phyloP scores from a whole-genome alignment of 2,888 invertebrate genomes.

The Pandemis corylana region DNA sequence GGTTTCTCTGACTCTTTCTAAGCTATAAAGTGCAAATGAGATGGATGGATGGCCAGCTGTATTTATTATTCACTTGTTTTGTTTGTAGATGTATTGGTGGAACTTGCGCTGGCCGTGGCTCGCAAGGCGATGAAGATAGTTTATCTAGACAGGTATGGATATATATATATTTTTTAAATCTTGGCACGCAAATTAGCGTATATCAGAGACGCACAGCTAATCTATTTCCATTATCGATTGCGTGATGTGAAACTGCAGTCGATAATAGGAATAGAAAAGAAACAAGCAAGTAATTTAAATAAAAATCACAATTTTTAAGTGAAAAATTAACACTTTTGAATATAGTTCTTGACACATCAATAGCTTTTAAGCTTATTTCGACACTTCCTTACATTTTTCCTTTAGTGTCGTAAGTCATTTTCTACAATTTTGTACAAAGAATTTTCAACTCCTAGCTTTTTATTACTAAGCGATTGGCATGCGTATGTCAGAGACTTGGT shows the following conservation, averaged over 20 bases:
- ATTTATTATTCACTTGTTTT: neutral
- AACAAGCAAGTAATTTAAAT: slow-evolving; percentile 8
- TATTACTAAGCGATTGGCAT: slow-evolving; percentile 35
- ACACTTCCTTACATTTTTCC: slow-evolving; percentile 13
- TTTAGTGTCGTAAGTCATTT: slow-evolving; percentile 22
- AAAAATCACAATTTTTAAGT: slow-evolving; percentile 13
- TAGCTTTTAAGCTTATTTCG: slow-evolving; percentile 27
- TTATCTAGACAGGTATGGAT: slow-evolving; percentile 80
- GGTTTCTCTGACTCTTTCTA: no score
- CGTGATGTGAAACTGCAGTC: slow-evolving; percentile 11
- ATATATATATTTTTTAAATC: slow-evolving; percentile 8
- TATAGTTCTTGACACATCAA: slow-evolving; percentile 30
- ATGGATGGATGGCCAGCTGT: neutral
- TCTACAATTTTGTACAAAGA: slow-evolving; percentile 19
- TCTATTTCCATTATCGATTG: slow-evolving; percentile 34
- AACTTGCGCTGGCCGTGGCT: slow-evolving; percentile 81
- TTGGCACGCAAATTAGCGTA: slow-evolving; percentile 34
- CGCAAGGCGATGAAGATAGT: slow-evolving; percentile 86
- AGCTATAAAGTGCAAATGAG: no score
- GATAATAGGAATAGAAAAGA: slow-evolving; percentile 30
- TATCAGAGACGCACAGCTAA: slow-evolving; percentile 21
- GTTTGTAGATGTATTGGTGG: slow-evolving; percentile 86
- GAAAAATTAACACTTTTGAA: slow-evolving; percentile 21
- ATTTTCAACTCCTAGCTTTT: slow-evolving; percentile 29
- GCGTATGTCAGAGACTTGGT: slow-evolving; percentile 33